phyloP scores from a whole-genome alignment of 2,797 vertebrate genomes.

The Pangasius larnaudii region DNA sequence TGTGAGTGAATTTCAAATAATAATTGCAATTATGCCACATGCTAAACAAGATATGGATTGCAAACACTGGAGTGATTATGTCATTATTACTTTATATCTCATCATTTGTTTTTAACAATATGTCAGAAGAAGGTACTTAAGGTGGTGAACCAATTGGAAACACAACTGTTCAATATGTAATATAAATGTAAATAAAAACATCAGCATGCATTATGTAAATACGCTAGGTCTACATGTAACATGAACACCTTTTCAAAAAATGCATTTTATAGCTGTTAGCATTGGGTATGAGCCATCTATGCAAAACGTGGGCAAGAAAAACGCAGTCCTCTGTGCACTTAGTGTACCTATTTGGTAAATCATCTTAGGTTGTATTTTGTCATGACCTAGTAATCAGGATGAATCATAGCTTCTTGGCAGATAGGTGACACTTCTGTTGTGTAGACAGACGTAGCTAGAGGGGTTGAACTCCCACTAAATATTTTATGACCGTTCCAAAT shows the following conservation, averaged over 20 bases:
- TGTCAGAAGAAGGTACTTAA: background rate
- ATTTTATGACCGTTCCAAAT: background rate
- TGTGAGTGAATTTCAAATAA: background rate
- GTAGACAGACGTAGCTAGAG: background rate
- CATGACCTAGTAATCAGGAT: background rate
- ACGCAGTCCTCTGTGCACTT: no score
- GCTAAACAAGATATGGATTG: background rate
- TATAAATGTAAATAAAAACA: background rate
- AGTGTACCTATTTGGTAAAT: background rate
- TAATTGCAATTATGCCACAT: background rate
- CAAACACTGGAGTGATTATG: background rate
- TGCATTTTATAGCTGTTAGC: no score
- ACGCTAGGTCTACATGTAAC: background rate
- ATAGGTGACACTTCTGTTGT: background rate
- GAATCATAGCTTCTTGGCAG: background rate
- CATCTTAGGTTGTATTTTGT: no score
- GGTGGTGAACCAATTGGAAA: background rate
- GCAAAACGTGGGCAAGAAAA: background rate
- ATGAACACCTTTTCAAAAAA: background rate
- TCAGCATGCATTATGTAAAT: background rate
- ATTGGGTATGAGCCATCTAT: background rate
- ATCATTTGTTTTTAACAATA: background rate
- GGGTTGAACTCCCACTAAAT: background rate
- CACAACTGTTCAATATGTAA: background rate
- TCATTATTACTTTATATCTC: background rate